phyloP scores from a whole-genome alignment of 2,888 invertebrate species.

The Lucinisca nassula region DNA sequence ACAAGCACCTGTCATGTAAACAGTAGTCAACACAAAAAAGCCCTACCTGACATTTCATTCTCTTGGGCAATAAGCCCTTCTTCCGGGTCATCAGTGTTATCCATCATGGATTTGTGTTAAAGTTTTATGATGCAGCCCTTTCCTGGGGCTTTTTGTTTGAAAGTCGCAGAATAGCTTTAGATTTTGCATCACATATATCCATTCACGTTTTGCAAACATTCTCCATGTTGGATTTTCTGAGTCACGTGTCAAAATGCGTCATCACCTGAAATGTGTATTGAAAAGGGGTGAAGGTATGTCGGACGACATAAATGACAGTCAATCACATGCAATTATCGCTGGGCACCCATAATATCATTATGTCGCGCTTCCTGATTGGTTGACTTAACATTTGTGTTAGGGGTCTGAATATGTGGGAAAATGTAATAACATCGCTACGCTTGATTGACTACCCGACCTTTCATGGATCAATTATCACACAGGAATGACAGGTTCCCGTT shows the following conservation, averaged over 20 bases:
- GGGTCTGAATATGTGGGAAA: no score
- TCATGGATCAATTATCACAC: no score
- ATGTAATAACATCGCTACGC: no score
- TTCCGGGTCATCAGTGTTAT: background rate
- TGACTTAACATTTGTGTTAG: no score
- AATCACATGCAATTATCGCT: no score
- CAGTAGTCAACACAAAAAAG: slow-evolving; percentile 6
- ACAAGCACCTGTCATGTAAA: background rate
- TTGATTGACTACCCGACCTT: no score
- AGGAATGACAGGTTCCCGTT: no score
- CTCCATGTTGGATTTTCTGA: slow-evolving; percentile 10
- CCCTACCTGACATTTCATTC: background rate
- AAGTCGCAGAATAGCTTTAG: background rate
- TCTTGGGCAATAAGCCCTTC: background rate
- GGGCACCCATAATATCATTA: no score
- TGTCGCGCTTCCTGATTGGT: no score
- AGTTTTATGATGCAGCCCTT: background rate
- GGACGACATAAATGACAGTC: no score
- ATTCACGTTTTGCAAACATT: background rate
- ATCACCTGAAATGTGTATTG: slow-evolving; percentile 10
- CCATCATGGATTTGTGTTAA: background rate
- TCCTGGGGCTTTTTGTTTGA: background rate
- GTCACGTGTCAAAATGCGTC: slow-evolving; percentile 13
- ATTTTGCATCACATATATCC: background rate
- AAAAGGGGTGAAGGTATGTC: slow-evolving; percentile 10